These are phyloP conservation scores for Cylas formicarius DNA, from an alignment of 1,140 invertebrate species.

Conservation along the genomic window DNA sequence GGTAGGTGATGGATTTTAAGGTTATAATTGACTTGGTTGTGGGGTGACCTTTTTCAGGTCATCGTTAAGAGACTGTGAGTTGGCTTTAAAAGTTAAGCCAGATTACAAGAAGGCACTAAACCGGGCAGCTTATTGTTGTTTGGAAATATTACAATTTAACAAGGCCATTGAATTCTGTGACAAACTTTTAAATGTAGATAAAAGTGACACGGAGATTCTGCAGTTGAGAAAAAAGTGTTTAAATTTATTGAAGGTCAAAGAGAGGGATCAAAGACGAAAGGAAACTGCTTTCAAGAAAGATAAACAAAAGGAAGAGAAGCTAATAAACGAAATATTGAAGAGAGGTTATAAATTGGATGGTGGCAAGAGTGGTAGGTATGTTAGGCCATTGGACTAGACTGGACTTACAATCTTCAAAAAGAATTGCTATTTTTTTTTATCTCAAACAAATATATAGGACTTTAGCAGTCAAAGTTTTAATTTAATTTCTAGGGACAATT, in stretches of 20 bases:
- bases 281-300: conserved; percentile 47
- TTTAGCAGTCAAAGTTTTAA: conserved; percentile 5
- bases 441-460: conserved; percentile 2
- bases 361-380: conserved; percentile 15
- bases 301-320: conserved; percentile 48
- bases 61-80: conserved; percentile 65
- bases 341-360: conserved; percentile 47
- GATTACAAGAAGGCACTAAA: conserved; percentile 72
- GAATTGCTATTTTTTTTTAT: too few species aligned
- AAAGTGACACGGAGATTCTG: conserved; percentile 51
- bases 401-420: too few species aligned
- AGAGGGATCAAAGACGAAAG: conserved; percentile 56
- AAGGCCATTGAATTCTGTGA: conserved; percentile 69
- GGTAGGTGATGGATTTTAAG: conserved; percentile 43
- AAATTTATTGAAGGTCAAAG: conserved; percentile 50
- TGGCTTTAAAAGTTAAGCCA: conserved; percentile 68
- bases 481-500: conserved; percentile 22
- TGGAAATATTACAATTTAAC: conserved; percentile 61
- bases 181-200: conserved; percentile 51
- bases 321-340: conserved; percentile 50
- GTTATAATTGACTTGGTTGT: conserved; percentile 22
- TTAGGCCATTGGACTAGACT: too few species aligned
- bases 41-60: conserved; percentile 45
- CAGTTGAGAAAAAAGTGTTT: conserved; percentile 54
- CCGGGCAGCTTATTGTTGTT: conserved; percentile 67